Evolutionary conservation across 2,113 vertebrate species (phyloP).

Genomic region (Vulpes lagopus): DNA sequence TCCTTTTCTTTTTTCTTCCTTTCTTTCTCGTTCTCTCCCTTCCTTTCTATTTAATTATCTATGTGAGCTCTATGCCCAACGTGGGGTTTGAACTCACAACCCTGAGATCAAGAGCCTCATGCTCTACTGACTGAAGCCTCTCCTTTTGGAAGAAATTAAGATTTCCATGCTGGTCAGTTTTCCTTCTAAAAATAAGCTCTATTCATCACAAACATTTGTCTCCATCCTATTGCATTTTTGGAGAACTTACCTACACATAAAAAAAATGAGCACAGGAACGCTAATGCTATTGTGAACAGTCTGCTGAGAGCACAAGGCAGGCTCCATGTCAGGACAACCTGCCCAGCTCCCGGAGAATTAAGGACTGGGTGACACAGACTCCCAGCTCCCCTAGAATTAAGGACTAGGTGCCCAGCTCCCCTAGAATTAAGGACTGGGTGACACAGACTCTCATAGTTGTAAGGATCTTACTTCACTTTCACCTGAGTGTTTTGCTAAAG

Average conservation of each 20-base stretch:
- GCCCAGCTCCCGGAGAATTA: not conserved
- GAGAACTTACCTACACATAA: slow-evolving; percentile 67
- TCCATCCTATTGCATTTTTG: slow-evolving; percentile 75
- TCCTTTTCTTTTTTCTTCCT: not conserved
- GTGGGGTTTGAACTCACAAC: not conserved
- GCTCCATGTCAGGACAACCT: slow-evolving; percentile 52
- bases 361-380: accelerated
- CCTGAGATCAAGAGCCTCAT: not conserved
- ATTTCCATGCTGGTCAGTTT: slow-evolving; percentile 76
- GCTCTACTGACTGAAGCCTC: not conserved
- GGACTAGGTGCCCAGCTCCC: not conserved
- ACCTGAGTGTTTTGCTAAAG: not conserved
- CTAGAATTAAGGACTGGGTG: not conserved
- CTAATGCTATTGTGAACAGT: slow-evolving; percentile 62
- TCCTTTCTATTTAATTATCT: not conserved
- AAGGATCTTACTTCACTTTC: not conserved
- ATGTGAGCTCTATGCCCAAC: not conserved
- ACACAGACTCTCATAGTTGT: accelerated
- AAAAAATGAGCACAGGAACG: slow-evolving; percentile 62
- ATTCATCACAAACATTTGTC: slow-evolving; percentile 78
- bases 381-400: not conserved
- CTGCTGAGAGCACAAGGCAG: slow-evolving; percentile 62
- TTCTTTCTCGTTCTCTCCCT: no score
- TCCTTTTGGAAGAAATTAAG: slow-evolving; percentile 59
- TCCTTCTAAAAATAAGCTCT: slow-evolving; percentile 82